Evolutionary conservation across 2,888 invertebrate species (phyloP), one percentile per base, ranked within the genome.

Genomic region (Coelogynopora nodosa): DNA sequence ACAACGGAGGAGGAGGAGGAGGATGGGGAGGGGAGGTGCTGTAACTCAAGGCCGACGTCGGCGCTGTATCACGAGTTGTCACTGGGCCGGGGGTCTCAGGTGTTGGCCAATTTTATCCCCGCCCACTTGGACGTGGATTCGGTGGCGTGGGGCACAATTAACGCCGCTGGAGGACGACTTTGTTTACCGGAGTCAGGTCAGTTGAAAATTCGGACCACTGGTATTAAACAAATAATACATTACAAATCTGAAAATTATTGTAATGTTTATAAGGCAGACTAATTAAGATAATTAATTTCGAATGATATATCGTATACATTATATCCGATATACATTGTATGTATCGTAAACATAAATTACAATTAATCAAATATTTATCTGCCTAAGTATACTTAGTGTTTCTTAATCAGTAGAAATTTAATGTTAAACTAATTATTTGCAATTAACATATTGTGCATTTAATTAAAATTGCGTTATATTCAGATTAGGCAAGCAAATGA

Each of bases 101-200:
- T 85, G 18, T 27, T 86, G 28, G 67, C 29, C 85, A 87, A 67
- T 67, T 86, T 86, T 29, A 87, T 91, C 88, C 90, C 90, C 18
- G 89, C 90, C 87, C 90, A 91, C 87, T 90, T 91, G 85, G 92
- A 92, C 88, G 90, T 89, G 91, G 93, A 93, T 88, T 93, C 93
- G 86, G 91, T 93, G 5, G 92, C 93, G 0, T 93, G 93, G 91
- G 92, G 93, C 1, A 91, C 92, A 5, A 93, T 94, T 84, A 93
- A 93, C 84, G 92, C 93, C 31, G 90, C 92, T n/a, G 94, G 94
- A 30, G 93, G 93, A 0, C 91, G 94, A 67, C 89, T 92, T 26
- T 88, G 90, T 0, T 88, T 92, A n/a, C 90, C 91, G 0, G 91
- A 92, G 87, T 91, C 92, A 84, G 92, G 92, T 92, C 87, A 87